A percentile compares a stretch with the other conserved stretches of the same genome.
Conservation (phyloP, 2,797 vertebrate species). For the Fringilla coelebs region DNA sequence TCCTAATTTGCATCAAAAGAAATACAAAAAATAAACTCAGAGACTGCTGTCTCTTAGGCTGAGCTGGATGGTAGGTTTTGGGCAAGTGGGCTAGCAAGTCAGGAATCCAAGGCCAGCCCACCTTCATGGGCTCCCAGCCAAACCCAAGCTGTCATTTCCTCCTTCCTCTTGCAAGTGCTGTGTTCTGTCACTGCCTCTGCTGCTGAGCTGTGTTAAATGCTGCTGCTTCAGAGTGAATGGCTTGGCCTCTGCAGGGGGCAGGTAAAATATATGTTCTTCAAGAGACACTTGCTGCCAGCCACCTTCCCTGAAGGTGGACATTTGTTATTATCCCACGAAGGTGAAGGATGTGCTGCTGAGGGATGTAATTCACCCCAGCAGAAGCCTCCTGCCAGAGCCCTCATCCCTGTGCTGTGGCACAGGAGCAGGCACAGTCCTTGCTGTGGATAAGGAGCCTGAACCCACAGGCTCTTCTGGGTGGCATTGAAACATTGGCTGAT, state of each 20-base stretch:
- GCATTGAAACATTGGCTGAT: rapidly evolving
- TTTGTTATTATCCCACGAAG: neutral
- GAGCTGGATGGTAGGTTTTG: neutral
- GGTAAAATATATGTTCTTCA: neutral
- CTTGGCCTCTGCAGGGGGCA: neutral
- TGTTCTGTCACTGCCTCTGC: neutral
- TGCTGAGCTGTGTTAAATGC: neutral
- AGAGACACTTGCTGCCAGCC: neutral
- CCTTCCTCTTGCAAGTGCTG: neutral
- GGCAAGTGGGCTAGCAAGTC: neutral
- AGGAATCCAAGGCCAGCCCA: neutral
- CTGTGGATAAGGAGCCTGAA: neutral
- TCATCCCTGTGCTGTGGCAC: neutral
- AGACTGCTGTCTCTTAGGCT: neutral
- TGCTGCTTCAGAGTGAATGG: neutral
- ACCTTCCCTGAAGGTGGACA: neutral
- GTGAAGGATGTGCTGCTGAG: neutral
- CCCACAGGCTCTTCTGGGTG: neutral
- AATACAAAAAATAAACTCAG: neutral
- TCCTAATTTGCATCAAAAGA: neutral
- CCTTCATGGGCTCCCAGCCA: neutral
- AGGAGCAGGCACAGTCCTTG: neutral
- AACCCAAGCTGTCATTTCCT: neutral
- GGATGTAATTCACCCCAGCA: neutral
- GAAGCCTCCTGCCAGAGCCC: neutral